phyloP scores from a whole-genome alignment of 2,888 invertebrate species.

The Coremacera marginata region DNA sequence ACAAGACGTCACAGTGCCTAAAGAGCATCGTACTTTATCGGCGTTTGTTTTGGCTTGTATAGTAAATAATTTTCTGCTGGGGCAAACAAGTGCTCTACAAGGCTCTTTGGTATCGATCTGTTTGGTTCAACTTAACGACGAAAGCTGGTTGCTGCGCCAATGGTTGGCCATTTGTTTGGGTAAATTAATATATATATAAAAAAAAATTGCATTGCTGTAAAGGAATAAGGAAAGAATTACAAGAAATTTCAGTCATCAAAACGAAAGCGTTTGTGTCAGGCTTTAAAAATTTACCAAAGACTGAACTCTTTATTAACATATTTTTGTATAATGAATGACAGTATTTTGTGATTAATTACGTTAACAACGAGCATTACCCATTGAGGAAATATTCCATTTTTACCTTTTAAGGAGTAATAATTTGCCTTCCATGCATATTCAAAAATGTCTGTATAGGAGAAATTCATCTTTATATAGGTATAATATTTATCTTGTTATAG shows the following conservation, averaged over 20 bases:
- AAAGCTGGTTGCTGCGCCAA: slow-evolving; percentile 77
- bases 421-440: too few relatives aligned
- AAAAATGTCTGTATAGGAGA: too few relatives aligned
- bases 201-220: background rate
- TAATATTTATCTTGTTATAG: too few relatives aligned
- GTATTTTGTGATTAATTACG: too few relatives aligned
- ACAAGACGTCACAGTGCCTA: slow-evolving; percentile 86
- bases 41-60: slow-evolving; percentile 96
- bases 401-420: too few relatives aligned
- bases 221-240: background rate
- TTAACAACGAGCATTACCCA: too few relatives aligned
- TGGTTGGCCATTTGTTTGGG: slow-evolving; percentile 96
- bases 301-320: too few relatives aligned
- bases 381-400: too few relatives aligned
- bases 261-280: too few relatives aligned
- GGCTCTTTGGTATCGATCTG: slow-evolving; percentile 92
- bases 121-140: slow-evolving; percentile 86
- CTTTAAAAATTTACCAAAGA: too few relatives aligned
- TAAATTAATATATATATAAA: slow-evolving; percentile 61
- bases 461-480: too few relatives aligned
- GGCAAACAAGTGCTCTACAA: slow-evolving; percentile 91
- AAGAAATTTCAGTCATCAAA: background rate
- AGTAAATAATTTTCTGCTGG: slow-evolving; percentile 88
- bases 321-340: too few relatives aligned
- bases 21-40: slow-evolving; percentile 90